Evolutionary conservation across 2,797 vertebrate genomes (phyloP).

Genomic region (Numenius phaeopus): DNA sequence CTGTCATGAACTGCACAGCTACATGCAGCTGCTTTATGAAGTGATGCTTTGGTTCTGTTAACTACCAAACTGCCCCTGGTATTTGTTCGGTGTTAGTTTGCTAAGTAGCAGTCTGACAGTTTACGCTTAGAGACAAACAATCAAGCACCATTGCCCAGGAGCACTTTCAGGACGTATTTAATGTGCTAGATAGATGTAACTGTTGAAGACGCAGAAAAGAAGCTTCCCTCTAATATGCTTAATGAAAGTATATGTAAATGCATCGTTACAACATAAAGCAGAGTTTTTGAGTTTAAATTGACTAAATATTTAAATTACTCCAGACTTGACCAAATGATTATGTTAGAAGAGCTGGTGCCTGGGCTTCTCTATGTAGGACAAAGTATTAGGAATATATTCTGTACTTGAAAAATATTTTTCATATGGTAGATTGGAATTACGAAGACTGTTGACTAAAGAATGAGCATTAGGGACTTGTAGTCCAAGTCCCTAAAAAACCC

Average conservation of each 20-base stretch:
- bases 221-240: neutral
- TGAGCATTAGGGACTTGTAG: neutral
- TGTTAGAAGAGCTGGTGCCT: neutral
- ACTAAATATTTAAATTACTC: neutral
- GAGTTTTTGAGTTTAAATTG: neutral
- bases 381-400: neutral
- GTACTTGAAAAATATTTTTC: neutral
- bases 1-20: neutral
- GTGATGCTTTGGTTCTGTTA: neutral
- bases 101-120: neutral
- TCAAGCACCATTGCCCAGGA: neutral
- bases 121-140: neutral
- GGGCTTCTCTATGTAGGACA: neutral
- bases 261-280: neutral
- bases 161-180: neutral
- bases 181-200: neutral
- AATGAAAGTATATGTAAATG: neutral
- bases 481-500: neutral
- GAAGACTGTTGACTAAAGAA: neutral
- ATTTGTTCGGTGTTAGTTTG: neutral
- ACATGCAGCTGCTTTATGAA: neutral
- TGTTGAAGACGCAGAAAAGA: neutral
- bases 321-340: neutral
- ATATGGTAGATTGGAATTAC: neutral
- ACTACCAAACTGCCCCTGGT: neutral